Evolutionary conservation across 2,888 invertebrate species (phyloP).

Genomic region (Argyra leucocephala): DNA sequence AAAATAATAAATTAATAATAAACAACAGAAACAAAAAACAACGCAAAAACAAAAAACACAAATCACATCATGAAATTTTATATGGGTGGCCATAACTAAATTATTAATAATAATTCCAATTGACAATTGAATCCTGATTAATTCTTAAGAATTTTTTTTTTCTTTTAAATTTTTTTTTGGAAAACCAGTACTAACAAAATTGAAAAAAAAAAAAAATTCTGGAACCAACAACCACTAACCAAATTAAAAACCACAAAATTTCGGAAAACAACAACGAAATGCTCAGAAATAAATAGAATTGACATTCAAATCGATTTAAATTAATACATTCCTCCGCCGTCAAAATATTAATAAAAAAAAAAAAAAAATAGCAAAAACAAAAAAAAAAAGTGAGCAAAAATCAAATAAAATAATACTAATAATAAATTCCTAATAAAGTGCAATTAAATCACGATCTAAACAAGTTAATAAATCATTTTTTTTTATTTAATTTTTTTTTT

Average conservation of each 20-base stretch:
- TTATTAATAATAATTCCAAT: constrained; percentile 6
- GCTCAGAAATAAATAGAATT: too few species aligned
- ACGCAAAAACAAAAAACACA: too few species aligned
- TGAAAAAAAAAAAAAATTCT: not conserved
- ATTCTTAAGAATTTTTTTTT: constrained; percentile 1
- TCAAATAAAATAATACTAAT: too few species aligned
- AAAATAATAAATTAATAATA: too few species aligned
- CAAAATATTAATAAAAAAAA: not conserved
- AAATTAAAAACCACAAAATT: not conserved
- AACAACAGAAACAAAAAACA: too few species aligned
- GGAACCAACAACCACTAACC: not conserved
- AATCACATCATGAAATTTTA: not conserved
- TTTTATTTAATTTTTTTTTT: too few species aligned
- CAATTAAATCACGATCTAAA: constrained; percentile 1
- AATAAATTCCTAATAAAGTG: not conserved
- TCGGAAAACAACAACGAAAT: not conserved
- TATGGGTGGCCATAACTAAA: not conserved
- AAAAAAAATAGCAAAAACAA: not conserved
- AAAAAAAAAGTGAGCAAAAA: not conserved
- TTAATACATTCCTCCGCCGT: not conserved
- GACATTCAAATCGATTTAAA: not conserved
- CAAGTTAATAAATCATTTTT: constrained; percentile 1
- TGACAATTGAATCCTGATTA: not conserved
- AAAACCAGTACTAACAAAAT: not conserved
- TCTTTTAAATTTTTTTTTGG: too few species aligned